Evolutionary conservation across 2,113 vertebrate species (phyloP).

Genomic region (Colossoma macropomum): DNA sequence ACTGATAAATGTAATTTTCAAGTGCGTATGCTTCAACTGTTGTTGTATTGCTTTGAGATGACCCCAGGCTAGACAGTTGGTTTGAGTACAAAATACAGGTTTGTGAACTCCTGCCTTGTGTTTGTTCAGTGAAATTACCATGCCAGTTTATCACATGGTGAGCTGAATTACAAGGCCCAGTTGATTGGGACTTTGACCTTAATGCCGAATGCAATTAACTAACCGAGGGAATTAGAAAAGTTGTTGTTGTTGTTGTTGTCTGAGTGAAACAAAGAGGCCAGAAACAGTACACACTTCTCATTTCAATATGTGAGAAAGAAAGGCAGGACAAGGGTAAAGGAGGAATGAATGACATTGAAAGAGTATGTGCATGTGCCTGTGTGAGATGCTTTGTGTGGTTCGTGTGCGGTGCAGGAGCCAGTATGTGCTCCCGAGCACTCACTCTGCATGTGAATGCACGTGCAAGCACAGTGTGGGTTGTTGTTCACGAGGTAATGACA

Average conservation of each 20-base stretch:
- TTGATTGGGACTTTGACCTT: conserved; percentile 51
- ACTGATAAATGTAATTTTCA: conserved; percentile 16
- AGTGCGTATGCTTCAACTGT: not conserved
- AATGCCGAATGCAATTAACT: conserved; percentile 2
- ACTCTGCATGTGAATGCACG: not conserved
- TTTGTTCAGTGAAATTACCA: conserved; percentile 45
- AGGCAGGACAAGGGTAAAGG: too few relatives aligned
- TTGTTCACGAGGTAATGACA: conserved; percentile 47
- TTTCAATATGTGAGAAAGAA: too few relatives aligned
- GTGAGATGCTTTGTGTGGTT: not conserved
- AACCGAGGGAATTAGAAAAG: conserved; percentile 17
- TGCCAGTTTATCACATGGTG: conserved; percentile 37
- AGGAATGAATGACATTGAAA: not conserved
- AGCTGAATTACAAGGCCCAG: conserved; percentile 37
- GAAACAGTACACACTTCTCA: too few relatives aligned
- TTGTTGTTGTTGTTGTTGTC: conserved; percentile 9
- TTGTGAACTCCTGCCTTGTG: conserved; percentile 34
- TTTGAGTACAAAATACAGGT: conserved; percentile 27
- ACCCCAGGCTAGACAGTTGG: conserved; percentile 1
- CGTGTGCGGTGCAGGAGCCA: too few relatives aligned
- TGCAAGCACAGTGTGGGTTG: conserved; percentile 13
- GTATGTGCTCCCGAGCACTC: not conserved
- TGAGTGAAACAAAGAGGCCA: not conserved
- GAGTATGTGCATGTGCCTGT: not conserved
- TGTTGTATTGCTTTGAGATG: not conserved